Evolutionary conservation across 2,888 invertebrate genomes (phyloP).

Genomic region (Drosophila glabriapex): DNA sequence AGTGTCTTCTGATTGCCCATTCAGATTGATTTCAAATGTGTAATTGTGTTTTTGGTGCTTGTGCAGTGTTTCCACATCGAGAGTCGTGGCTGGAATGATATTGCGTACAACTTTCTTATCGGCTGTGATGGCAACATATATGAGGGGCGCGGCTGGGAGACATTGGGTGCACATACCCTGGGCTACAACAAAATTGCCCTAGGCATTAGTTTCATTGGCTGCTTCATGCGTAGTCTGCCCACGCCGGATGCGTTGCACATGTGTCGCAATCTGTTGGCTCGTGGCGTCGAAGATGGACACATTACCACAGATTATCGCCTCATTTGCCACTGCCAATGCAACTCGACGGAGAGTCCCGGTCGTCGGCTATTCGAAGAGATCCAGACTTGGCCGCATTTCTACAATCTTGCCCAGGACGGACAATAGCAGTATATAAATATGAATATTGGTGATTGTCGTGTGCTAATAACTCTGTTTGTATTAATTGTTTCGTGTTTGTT

Average conservation of each 20-base stretch:
- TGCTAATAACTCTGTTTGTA: slow-evolving; percentile 30
- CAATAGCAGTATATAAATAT: slow-evolving; percentile 10
- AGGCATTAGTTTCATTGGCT: slow-evolving; percentile 87
- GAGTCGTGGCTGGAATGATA: slow-evolving; percentile 86
- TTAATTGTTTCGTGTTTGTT: slow-evolving; percentile 13
- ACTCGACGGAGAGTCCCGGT: slow-evolving; percentile 87
- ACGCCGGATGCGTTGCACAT: slow-evolving; percentile 84
- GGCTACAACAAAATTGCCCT: slow-evolving; percentile 86
- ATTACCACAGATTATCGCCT: slow-evolving; percentile 86
- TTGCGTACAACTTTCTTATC: slow-evolving; percentile 87
- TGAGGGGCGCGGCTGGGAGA: slow-evolving; percentile 87
- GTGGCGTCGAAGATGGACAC: slow-evolving; percentile 86
- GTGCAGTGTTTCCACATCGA: slow-evolving; percentile 86
- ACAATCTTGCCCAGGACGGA: slow-evolving; percentile 65
- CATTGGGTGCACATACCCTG: slow-evolving; percentile 86
- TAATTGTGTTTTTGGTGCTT: not conserved
- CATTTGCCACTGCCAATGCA: slow-evolving; percentile 87
- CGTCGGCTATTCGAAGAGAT: slow-evolving; percentile 86
- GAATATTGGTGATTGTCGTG: slow-evolving; percentile 25
- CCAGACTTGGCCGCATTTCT: slow-evolving; percentile 86
- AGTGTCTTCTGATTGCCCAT: slow-evolving; percentile 4
- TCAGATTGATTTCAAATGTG: not conserved
- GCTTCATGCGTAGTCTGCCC: slow-evolving; percentile 86
- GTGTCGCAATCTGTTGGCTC: slow-evolving; percentile 85
- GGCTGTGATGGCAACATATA: slow-evolving; percentile 87